Conservation (phyloP, 2,888 invertebrate species). For the Acronicta psi region DNA sequence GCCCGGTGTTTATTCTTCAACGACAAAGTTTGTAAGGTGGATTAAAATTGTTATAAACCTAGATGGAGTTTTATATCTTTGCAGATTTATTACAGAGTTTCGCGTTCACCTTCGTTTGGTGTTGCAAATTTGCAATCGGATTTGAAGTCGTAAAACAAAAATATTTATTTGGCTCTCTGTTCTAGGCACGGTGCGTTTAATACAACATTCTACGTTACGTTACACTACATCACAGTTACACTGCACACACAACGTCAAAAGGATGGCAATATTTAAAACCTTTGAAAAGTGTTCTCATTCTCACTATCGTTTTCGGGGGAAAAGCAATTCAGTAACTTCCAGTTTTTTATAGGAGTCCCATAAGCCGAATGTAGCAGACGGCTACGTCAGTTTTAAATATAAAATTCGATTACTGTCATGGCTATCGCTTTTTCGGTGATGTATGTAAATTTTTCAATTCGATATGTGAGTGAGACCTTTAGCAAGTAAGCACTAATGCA, state of each 20-base stretch:
- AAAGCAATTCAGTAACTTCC: constrained; percentile 42
- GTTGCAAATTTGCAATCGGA: constrained; percentile 20
- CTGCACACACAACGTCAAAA: constrained; percentile 18
- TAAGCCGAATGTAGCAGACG: constrained; percentile 36
- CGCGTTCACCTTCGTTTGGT: constrained; percentile 42
- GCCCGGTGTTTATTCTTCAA: constrained; percentile 67
- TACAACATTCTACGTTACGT: too few relatives aligned
- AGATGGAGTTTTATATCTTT: constrained; percentile 57
- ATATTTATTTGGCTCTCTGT: constrained; percentile 6
- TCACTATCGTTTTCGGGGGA: constrained; percentile 39
- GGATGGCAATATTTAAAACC: constrained; percentile 33
- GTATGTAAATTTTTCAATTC: constrained; percentile 35
- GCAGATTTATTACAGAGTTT: constrained; percentile 55
- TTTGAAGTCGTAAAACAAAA: constrained; percentile 12
- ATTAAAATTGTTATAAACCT: constrained; percentile 68
- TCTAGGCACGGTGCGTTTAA: too few relatives aligned
- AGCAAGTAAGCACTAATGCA: constrained; percentile 23
- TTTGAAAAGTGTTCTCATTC: constrained; percentile 40
- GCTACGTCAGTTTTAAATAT: constrained; percentile 38
- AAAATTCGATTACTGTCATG: constrained; percentile 45
- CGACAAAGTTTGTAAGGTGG: constrained; percentile 69
- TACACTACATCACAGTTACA: constrained; percentile 18
- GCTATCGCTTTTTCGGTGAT: constrained; percentile 20
- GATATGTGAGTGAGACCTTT: constrained; percentile 17
- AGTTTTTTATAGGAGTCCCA: constrained; percentile 47